Evolutionary conservation across 2,113 vertebrate genomes (phyloP), one percentile per base, ranked within the genome.

Genomic region (Bubalus kerabau): DNA sequence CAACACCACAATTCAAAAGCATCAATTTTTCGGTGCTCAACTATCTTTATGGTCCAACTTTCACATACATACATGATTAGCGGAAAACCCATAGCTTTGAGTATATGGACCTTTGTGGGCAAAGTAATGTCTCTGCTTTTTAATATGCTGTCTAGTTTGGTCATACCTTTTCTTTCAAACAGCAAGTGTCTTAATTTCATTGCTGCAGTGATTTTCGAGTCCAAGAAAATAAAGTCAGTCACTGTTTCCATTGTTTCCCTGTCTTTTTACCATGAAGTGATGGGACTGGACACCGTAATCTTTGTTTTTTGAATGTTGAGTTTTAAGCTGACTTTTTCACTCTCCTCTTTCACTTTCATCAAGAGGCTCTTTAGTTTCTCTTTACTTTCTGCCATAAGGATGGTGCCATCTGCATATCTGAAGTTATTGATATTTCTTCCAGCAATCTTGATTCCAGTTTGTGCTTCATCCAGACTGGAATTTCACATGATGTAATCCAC

Each of bases 11-110:
- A 0, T 71, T 23, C 67, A 12, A 71, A 71, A 40, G 67, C n/a
- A 71, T 23, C n/a, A 23, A 6, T 40, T 71, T 19, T 71, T 71
- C 1, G 1, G 19, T 0, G 0, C 67, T 23, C 10, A 23, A 10
- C 67, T 71, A 23, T 40, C 5, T 71, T 71, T 36, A 23, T 71
- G n/a, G 64, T 36, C 64, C 64, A 71, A 23, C 19, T 71, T 36
- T 71, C 67, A 40, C 19, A 71, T 23, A 12, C 19, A 71, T 71
- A 71, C 0, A 3, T 71, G 19, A 71, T 10, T 71, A 71, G n/a
- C 0, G 4, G 67, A 71, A 71, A 71, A 71, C 19, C n/a, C 67
- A 23, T 40, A 71, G 10, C 19, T 71, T 71, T 71, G n/a, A 40
- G n/a, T 71, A 71, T 71, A 71, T 40, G 19, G 36, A 40, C n/a